Percentiles rank a stretch among this genome's conserved stretches.
Conservation (phyloP, 1,140 invertebrate genomes). For the Penaeus vannamei region DNA sequence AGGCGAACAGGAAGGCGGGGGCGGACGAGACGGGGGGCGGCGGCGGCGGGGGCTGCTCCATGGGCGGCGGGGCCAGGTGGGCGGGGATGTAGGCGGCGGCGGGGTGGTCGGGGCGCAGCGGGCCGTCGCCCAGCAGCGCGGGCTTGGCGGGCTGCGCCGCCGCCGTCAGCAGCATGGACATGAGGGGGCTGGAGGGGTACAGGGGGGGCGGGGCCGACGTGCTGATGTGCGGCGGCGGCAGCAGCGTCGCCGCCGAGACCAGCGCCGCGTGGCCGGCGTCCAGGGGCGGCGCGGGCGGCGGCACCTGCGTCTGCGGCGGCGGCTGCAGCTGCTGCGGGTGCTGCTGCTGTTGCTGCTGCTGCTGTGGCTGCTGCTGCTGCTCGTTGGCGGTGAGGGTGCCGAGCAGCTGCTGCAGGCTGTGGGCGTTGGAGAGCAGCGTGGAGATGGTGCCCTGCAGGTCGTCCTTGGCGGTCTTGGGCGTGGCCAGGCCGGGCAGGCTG, state of each 20-base stretch:
- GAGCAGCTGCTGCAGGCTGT: slow-evolving; percentile 70
- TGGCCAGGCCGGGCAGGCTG: slow-evolving; percentile 63
- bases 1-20: slow-evolving; percentile 60
- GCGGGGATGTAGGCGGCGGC: slow-evolving; percentile 73
- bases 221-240: slow-evolving; percentile 63
- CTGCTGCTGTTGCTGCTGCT: slow-evolving; percentile 21
- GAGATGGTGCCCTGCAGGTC: slow-evolving; percentile 71
- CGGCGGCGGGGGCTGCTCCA: slow-evolving; percentile 68
- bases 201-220: slow-evolving; percentile 66
- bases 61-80: slow-evolving; percentile 74
- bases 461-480: slow-evolving; percentile 39
- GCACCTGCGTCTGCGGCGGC: slow-evolving; percentile 19
- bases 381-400: slow-evolving; percentile 65
- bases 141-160: slow-evolving; percentile 54
- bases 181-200: slow-evolving; percentile 51
- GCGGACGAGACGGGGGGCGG: slow-evolving; percentile 65
- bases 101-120: slow-evolving; percentile 71
- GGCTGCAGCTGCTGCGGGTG: slow-evolving; percentile 8
- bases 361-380: slow-evolving; percentile 34
- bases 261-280: slow-evolving; percentile 3
- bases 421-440: slow-evolving; percentile 71
- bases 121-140: slow-evolving; percentile 48
- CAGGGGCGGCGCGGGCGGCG: slow-evolving; percentile 28
- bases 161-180: slow-evolving; percentile 61
- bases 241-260: not conserved